A percentile compares a stretch with the other conserved stretches of the same genome.
Evolutionary conservation across 2,888 invertebrate species (phyloP).

Genomic region (Drosophila melanosoma): DNA sequence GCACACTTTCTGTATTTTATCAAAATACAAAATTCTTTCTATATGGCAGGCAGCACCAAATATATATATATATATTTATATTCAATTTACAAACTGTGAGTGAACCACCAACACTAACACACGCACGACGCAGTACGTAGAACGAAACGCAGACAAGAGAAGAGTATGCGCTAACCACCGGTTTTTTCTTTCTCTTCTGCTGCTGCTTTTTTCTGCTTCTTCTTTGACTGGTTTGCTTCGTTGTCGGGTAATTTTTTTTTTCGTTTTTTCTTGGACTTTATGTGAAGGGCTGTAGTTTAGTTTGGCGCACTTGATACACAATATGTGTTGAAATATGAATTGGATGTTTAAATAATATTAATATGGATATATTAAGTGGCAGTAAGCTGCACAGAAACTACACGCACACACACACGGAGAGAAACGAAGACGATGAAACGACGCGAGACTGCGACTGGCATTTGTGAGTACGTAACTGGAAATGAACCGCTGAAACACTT

Average conservation of each 20-base stretch:
- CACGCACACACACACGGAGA: slow-evolving; percentile 56
- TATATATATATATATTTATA: slow-evolving; percentile 25
- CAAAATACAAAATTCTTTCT: slow-evolving; percentile 52
- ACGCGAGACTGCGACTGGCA: slow-evolving; percentile 70
- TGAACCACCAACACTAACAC: slow-evolving; percentile 71
- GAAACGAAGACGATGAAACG: slow-evolving; percentile 62
- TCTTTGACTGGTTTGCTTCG: slow-evolving; percentile 58
- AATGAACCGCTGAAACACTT: slow-evolving; percentile 75
- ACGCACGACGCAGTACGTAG: slow-evolving; percentile 62
- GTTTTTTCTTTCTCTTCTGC: slow-evolving; percentile 74
- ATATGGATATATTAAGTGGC: slow-evolving; percentile 49
- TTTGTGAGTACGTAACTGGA: slow-evolving; percentile 73
- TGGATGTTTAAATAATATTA: slow-evolving; percentile 49
- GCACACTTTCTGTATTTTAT: slow-evolving; percentile 58
- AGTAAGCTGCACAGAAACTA: slow-evolving; percentile 54
- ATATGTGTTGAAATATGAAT: slow-evolving; percentile 34
- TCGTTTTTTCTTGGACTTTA: slow-evolving; percentile 40
- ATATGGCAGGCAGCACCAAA: slow-evolving; percentile 62
- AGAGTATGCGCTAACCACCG: slow-evolving; percentile 79
- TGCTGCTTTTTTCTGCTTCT: slow-evolving; percentile 41
- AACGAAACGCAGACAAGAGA: slow-evolving; percentile 62
- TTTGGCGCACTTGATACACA: slow-evolving; percentile 45
- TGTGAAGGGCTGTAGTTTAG: slow-evolving; percentile 26
- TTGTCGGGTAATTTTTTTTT: slow-evolving; percentile 43
- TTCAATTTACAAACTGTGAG: slow-evolving; percentile 67